Conservation (phyloP, 2,888 invertebrate species). For the Idaea aversata region DNA sequence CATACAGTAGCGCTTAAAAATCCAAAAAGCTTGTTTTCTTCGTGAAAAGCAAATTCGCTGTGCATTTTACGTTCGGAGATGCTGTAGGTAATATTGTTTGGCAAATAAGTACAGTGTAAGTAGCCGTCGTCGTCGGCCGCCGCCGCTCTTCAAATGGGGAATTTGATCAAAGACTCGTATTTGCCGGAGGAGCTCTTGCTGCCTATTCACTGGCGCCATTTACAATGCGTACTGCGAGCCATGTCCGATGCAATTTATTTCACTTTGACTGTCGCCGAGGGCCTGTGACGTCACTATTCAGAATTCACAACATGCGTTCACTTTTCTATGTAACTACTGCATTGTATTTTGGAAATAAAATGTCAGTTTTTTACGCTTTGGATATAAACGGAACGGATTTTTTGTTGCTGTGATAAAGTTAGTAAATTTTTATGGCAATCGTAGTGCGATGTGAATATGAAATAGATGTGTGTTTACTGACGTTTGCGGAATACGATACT, state of each 20-base stretch:
- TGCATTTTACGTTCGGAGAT: neutral
- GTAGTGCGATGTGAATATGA: neutral
- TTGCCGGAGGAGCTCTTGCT: slow-evolving; percentile 20
- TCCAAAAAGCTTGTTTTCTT: neutral
- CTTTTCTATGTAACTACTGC: slow-evolving; percentile 24
- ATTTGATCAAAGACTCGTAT: slow-evolving; percentile 25
- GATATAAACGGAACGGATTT: slow-evolving; percentile 10
- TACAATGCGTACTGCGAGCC: slow-evolving; percentile 23
- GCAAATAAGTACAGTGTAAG: slow-evolving; percentile 27
- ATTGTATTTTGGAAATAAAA: slow-evolving; percentile 26
- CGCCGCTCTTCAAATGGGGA: slow-evolving; percentile 9
- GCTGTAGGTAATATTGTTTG: slow-evolving; percentile 22
- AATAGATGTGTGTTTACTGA: neutral
- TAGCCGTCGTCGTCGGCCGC: slow-evolving; percentile 11
- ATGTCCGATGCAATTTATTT: slow-evolving; percentile 27
- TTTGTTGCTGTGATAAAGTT: slow-evolving; percentile 18
- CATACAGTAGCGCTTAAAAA: neutral
- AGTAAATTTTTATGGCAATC: slow-evolving; percentile 3
- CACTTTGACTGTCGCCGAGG: slow-evolving; percentile 18
- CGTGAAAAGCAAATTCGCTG: neutral
- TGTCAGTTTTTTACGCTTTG: slow-evolving; percentile 13
- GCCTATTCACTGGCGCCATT: slow-evolving; percentile 22
- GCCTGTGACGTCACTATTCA: slow-evolving; percentile 16
- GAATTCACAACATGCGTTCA: slow-evolving; percentile 18
- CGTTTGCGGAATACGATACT: neutral